Conservation (phyloP, 2,113 vertebrate species). For the Hemicordylus capensis region DNA sequence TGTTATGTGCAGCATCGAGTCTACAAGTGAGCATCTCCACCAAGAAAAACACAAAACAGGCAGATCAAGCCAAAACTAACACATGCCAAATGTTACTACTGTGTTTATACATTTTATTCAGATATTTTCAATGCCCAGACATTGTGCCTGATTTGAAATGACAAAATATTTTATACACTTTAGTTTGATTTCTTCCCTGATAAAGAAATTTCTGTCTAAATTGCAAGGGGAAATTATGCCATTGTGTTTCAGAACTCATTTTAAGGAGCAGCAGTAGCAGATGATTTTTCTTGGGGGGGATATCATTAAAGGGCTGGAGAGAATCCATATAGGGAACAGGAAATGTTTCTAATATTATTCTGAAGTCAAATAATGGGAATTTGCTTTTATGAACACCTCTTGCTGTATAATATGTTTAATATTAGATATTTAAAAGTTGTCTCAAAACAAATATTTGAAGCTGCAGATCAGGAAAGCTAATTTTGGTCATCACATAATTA, state of each 20-base stretch:
- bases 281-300: slow-evolving; percentile 59
- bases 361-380: slow-evolving; percentile 44
- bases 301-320: slow-evolving; percentile 15
- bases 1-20: slow-evolving; percentile 59
- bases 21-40: slow-evolving; percentile 55
- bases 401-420: slow-evolving; percentile 37
- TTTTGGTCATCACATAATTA: slow-evolving; percentile 43
- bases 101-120: slow-evolving; percentile 33
- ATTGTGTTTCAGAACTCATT: slow-evolving; percentile 43
- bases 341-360: slow-evolving; percentile 55
- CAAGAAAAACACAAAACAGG: slow-evolving; percentile 52
- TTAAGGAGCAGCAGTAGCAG: slow-evolving; percentile 40
- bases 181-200: neutral
- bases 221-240: neutral
- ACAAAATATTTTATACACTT: slow-evolving; percentile 1
- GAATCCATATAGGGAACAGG: slow-evolving; percentile 36
- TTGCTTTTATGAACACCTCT: slow-evolving; percentile 54
- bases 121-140: slow-evolving; percentile 38
- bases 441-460: slow-evolving; percentile 69
- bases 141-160: too few species aligned
- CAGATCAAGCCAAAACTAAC: slow-evolving; percentile 53
- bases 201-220: slow-evolving; percentile 20
- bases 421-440: slow-evolving; percentile 42
- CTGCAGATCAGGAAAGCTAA: slow-evolving; percentile 53
- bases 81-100: slow-evolving; percentile 45